Conservation (phyloP, 2,888 invertebrate species). For the Piscicola geometra region DNA sequence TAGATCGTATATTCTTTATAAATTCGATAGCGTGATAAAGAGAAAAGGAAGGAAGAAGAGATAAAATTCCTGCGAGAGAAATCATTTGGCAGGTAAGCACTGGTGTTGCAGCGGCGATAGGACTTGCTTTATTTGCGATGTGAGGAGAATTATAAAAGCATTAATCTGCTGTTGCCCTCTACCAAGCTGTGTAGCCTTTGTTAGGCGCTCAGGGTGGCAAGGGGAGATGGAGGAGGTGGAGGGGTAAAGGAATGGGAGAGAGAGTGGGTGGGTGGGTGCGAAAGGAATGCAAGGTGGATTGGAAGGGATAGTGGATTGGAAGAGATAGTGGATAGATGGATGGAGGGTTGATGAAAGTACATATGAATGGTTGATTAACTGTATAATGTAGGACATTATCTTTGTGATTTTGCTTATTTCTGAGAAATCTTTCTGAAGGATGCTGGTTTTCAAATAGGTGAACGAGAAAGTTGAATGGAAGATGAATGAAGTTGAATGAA, state of each 20-base stretch:
- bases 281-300: too few species aligned
- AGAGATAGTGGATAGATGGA: background rate
- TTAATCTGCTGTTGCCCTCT: background rate
- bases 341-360: background rate
- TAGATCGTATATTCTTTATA: too few species aligned
- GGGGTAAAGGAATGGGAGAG: background rate
- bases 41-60: too few species aligned
- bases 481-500: too few species aligned
- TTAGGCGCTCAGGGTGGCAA: background rate
- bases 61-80: too few species aligned
- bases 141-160: conserved; percentile 17
- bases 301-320: background rate
- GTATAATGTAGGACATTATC: too few species aligned
- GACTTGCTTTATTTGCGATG: background rate
- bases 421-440: too few species aligned
- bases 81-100: background rate
- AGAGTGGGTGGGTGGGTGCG: background rate
- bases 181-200: background rate
- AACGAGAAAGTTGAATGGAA: too few species aligned
- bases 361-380: too few species aligned
- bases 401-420: too few species aligned
- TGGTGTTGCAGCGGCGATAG: conserved; percentile 1
- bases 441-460: too few species aligned
- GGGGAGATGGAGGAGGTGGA: background rate
- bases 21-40: too few species aligned